These are phyloP conservation scores for Podarcis lilfordi DNA, from an alignment of 2,797 vertebrate genomes.

Conservation along the genomic window DNA sequence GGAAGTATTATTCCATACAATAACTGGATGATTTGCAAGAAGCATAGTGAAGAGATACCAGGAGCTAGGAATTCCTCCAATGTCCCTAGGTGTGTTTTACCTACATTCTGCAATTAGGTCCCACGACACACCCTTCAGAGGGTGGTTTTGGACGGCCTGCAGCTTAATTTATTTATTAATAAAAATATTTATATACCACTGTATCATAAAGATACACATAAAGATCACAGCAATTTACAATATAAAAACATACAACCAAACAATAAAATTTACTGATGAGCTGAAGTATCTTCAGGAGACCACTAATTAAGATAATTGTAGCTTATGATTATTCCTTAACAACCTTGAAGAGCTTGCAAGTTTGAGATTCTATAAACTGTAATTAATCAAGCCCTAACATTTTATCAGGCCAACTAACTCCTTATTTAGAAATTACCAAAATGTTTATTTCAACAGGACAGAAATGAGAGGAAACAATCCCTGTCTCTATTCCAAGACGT, in stretches of 20 bases:
- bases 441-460: constrained; percentile 36
- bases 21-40: not conserved
- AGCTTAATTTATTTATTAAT: not conserved
- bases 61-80: not conserved
- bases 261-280: not conserved
- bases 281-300: not conserved
- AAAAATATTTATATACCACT: no score
- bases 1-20: not conserved
- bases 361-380: not conserved
- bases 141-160: not conserved
- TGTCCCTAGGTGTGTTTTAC: not conserved
- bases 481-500: not conserved
- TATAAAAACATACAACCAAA: no score
- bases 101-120: not conserved
- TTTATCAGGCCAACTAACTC: not conserved
- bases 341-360: not conserved
- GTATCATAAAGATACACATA: no score
- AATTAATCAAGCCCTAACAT: not conserved
- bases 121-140: not conserved
- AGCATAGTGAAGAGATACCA: not conserved
- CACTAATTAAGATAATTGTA: not conserved
- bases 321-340: not conserved
- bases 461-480: not conserved
- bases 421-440: constrained; percentile 23
- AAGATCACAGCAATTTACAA: no score